These are phyloP conservation scores for Conistra vaccinii DNA, from an alignment of 2,888 invertebrate species.

Conservation along the genomic window DNA sequence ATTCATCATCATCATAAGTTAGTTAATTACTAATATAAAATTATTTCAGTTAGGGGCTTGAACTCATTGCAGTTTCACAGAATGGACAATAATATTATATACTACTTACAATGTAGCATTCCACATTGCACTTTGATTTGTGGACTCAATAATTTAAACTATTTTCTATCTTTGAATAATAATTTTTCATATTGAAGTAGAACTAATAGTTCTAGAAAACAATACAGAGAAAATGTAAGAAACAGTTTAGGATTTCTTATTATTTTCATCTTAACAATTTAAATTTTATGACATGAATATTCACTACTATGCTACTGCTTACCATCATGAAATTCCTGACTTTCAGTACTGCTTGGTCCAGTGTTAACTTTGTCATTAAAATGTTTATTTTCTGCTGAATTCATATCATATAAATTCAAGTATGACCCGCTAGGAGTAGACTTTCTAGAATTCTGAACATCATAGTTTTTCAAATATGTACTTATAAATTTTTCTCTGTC, in stretches of 20 bases:
- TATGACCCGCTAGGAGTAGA: slow-evolving; percentile 87
- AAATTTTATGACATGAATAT: neutral
- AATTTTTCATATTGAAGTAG: neutral
- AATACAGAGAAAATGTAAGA: neutral
- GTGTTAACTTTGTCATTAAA: slow-evolving; percentile 74
- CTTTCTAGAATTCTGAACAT: slow-evolving; percentile 81
- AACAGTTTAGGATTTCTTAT: neutral
- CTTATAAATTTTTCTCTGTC: slow-evolving; percentile 87
- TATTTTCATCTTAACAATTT: neutral
- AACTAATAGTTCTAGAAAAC: neutral
- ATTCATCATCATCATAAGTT: too few species aligned
- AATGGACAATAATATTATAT: neutral
- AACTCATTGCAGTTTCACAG: neutral
- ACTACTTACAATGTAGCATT: neutral
- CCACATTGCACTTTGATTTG: neutral
- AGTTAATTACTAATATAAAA: neutral
- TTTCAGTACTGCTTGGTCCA: slow-evolving; percentile 76
- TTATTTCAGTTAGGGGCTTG: slow-evolving; percentile 5
- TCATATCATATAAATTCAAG: slow-evolving; percentile 84
- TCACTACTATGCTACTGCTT: slow-evolving; percentile 62
- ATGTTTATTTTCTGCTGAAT: slow-evolving; percentile 74
- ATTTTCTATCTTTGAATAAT: neutral
- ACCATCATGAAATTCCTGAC: slow-evolving; percentile 80
- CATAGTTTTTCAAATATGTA: slow-evolving; percentile 83
- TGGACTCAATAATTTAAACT: neutral